A percentile compares a stretch with the other conserved stretches of the same genome.
Conservation (phyloP, 2,888 invertebrate species). For the Suillia variegata region DNA sequence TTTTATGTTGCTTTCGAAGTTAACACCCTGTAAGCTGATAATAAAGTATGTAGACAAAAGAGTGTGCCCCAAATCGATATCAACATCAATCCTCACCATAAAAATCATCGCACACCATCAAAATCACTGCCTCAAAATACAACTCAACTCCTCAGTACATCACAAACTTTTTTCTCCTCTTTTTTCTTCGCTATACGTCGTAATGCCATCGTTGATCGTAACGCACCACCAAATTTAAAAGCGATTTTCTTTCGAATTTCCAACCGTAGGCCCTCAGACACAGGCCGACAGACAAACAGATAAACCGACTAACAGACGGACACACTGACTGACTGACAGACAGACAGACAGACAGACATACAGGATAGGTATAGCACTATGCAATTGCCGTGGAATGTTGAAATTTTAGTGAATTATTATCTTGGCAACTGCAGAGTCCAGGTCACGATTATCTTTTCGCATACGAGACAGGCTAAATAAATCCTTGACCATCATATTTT, state of each 20-base stretch:
- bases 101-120: no score
- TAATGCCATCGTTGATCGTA: conserved; percentile 15
- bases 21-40: no score
- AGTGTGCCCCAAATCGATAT: no score
- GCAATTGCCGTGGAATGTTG: conserved; percentile 28
- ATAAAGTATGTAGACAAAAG: no score
- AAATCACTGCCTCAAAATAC: no score
- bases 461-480: conserved; percentile 38
- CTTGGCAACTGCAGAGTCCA: conserved; percentile 40
- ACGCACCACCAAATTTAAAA: conserved; percentile 6
- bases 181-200: no score
- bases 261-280: conserved; percentile 20
- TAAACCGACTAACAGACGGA: no score
- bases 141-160: no score
- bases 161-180: no score
- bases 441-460: conserved; percentile 59
- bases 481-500: conserved; percentile 29
- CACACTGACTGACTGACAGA: not conserved
- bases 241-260: conserved; percentile 13
- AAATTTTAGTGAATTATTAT: conserved; percentile 32
- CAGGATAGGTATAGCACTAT: no score
- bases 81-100: no score
- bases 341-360: not conserved
- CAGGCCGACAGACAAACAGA: not conserved
- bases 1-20: no score